phyloP scores from a whole-genome alignment of 2,113 vertebrate species.

The Falco punctatus region DNA sequence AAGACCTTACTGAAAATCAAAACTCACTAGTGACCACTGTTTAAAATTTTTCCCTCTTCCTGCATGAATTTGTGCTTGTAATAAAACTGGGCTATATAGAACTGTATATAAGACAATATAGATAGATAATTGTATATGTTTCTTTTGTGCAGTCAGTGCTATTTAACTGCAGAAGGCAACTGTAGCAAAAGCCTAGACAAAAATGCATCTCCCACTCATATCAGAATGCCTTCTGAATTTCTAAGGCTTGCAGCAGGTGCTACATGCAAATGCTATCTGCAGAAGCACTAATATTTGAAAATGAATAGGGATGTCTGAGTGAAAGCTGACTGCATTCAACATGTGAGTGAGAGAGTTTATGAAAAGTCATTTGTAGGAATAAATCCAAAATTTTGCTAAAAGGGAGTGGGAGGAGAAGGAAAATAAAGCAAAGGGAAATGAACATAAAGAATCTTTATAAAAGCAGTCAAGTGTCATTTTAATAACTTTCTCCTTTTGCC shows the following conservation, averaged over 20 bases:
- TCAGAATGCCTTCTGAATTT: constrained; percentile 41
- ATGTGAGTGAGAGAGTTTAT: neutral
- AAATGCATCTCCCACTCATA: constrained; percentile 13
- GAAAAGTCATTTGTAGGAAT: neutral
- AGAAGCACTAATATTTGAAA: constrained; percentile 56
- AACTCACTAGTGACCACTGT: neutral
- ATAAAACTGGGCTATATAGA: neutral
- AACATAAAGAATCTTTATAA: neutral
- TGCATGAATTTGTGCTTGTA: neutral
- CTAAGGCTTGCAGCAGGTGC: constrained; percentile 52
- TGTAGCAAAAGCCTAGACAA: neutral
- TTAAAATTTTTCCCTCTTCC: neutral
- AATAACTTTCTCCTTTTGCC: neutral
- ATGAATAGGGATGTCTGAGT: constrained; percentile 30
- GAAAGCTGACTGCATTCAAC: neutral
- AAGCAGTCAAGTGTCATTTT: neutral
- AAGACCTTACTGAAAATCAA: neutral
- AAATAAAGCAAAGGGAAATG: neutral
- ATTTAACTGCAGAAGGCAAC: neutral
- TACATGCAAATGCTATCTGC: constrained; percentile 34
- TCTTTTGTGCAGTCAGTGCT: neutral
- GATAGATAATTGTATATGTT: neutral
- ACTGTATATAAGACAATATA: neutral
- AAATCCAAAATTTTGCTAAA: neutral
- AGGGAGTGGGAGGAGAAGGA: neutral